Conservation (phyloP, 2,113 vertebrate species). For the Rallus limicola region DNA sequence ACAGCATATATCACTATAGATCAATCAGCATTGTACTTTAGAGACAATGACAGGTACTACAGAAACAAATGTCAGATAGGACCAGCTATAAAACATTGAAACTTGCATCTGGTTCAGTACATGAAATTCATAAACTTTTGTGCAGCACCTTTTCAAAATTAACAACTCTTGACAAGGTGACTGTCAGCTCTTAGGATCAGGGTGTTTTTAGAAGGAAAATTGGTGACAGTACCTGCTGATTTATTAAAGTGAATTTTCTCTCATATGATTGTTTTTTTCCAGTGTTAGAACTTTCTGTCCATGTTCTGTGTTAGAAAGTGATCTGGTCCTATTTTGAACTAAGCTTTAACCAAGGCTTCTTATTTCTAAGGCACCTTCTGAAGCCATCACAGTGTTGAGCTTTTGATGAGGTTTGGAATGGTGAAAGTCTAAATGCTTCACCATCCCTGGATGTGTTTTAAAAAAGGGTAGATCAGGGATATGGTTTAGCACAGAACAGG, state of each 20-base stretch:
- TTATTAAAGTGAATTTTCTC: background rate
- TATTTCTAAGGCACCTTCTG: background rate
- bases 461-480: no score
- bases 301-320: fast-evolving
- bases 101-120: background rate
- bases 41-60: background rate
- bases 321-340: background rate
- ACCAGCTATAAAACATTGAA: background rate
- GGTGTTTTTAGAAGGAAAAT: background rate
- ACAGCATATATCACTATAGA: background rate
- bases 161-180: background rate
- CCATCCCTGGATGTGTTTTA: no score
- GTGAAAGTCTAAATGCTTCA: background rate
- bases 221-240: background rate
- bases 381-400: background rate
- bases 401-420: background rate
- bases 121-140: background rate
- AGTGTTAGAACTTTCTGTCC: background rate
- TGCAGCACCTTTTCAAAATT: background rate
- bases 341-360: fast-evolving
- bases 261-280: background rate
- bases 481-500: no score
- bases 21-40: background rate
- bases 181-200: background rate
- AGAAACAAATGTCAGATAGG: background rate